These are phyloP conservation scores for Henicopernis longicauda DNA, from an alignment of 2,113 vertebrate species.

Conservation along the genomic window DNA sequence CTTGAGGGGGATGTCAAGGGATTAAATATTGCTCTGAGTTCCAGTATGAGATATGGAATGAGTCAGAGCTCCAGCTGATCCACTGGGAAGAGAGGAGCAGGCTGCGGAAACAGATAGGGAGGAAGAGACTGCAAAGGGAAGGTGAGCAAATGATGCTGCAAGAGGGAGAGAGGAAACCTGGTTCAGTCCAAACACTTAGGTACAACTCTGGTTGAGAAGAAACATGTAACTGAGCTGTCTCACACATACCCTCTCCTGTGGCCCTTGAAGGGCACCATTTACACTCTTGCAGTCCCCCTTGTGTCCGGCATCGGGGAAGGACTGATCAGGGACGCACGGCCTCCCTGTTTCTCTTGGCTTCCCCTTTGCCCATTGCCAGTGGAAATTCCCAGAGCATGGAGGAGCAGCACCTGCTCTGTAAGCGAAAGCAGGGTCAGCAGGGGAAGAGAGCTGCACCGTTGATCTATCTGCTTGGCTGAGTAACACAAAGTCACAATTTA, in stretches of 20 bases:
- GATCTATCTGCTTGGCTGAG: neutral
- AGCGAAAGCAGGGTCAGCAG: neutral
- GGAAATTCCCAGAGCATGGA: neutral
- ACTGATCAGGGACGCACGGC: neutral
- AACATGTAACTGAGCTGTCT: neutral
- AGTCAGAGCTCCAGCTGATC: slow-evolving; percentile 22
- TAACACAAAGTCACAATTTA: neutral
- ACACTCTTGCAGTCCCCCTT: neutral
- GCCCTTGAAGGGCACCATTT: neutral
- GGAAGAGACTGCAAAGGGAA: neutral
- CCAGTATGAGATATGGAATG: neutral
- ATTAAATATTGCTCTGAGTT: slow-evolving; percentile 53
- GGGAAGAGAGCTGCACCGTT: neutral
- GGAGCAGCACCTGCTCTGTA: neutral
- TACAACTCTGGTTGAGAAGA: neutral
- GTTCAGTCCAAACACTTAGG: neutral
- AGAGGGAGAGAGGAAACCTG: neutral
- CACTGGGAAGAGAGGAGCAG: neutral
- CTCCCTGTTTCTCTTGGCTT: neutral
- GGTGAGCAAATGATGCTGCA: neutral
- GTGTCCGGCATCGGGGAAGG: neutral
- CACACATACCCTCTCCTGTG: neutral
- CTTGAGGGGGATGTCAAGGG: slow-evolving; percentile 5
- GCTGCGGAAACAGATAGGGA: neutral
- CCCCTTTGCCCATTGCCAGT: neutral